Base-by-base conservation (phyloP, 2,888 invertebrate species). In the Platycheirus rosarum region DNA sequence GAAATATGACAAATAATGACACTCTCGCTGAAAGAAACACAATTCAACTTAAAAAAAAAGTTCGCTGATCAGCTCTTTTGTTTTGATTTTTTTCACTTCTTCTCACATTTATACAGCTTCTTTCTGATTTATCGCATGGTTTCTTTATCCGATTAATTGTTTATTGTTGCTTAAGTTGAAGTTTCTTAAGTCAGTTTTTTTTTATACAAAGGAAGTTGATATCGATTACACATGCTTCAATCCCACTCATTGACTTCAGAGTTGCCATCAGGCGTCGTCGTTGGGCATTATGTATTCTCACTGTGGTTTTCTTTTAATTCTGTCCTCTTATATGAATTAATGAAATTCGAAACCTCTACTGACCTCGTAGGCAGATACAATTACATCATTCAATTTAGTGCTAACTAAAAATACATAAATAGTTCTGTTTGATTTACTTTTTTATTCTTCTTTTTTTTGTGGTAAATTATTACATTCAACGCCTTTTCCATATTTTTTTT, bases 331-430 rank as follows among this genome's bases (percentile, higher is more conserved):
- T 48, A 51, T 48, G 53, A 71, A 66, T 82, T 73, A 82, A 82
- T 66, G 82, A 68, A 82, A 82, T 68, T 68, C 57, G 55, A 82
- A 63, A 63, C 77, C 68, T 11, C 20, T 32, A 49, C 44, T 35
- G 62, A 71, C 66, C 68, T 82, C 66, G 77, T 77, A 68, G 77
- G 57, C 23, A 77, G 82, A 77, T 82, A 77, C 77, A 68, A 71
- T 82, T 82, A 82, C 82, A 73, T 49, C 48, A 80, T 76, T 76
- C 70, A 60, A 69, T 76, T 76, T 62, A 1, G 29, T 63, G 68
- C 26, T 48, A 55, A 32, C 63, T 66, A 66, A 49, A 37, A 37
- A 46, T 66, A 53, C 29, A 51, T 51, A 51, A 16, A 49, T 53
- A 35, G 46, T 53, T 53, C 51, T 32, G 35, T 8, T 23, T 42